These are phyloP conservation scores for Brachyhypopomus gauderio DNA, from an alignment of 2,113 vertebrate species.

Conservation along the genomic window DNA sequence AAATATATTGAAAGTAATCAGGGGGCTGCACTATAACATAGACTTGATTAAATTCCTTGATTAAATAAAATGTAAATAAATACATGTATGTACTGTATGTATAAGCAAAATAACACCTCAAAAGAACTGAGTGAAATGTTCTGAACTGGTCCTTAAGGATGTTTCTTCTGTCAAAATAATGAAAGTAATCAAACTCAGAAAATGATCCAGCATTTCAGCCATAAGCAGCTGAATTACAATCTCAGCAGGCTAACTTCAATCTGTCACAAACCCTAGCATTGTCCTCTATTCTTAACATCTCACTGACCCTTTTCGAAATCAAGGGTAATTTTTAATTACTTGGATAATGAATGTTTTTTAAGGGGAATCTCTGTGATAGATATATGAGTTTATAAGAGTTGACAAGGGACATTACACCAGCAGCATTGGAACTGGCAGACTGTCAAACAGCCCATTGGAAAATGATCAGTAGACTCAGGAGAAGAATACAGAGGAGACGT, in stretches of 20 bases:
- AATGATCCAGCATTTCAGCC: too few relatives aligned
- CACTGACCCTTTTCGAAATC: constrained; percentile 69
- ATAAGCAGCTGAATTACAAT: too few relatives aligned
- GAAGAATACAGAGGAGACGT: constrained; percentile 64
- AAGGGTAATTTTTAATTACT: constrained; percentile 78
- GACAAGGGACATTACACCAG: constrained; percentile 77
- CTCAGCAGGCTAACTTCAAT: too few relatives aligned
- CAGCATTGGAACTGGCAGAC: constrained; percentile 77
- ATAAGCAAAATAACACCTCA: not conserved
- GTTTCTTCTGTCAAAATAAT: too few relatives aligned
- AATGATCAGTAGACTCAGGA: constrained; percentile 69
- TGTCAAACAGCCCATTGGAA: constrained; percentile 76
- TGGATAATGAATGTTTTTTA: constrained; percentile 74
- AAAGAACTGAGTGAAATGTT: too few relatives aligned
- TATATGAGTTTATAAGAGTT: constrained; percentile 74
- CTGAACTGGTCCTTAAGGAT: too few relatives aligned
- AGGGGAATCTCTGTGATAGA: constrained; percentile 72
- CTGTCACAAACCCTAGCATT: not conserved
- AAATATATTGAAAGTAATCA: not conserved
- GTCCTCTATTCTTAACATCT: constrained; percentile 39
- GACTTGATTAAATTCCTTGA: not conserved
- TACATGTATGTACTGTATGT: not conserved
- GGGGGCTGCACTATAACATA: too few relatives aligned
- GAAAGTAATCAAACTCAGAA: too few relatives aligned
- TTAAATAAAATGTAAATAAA: too few relatives aligned